These are phyloP conservation scores for Pyrochroa serraticornis DNA, from an alignment of 2,888 invertebrate genomes.

Conservation along the genomic window DNA sequence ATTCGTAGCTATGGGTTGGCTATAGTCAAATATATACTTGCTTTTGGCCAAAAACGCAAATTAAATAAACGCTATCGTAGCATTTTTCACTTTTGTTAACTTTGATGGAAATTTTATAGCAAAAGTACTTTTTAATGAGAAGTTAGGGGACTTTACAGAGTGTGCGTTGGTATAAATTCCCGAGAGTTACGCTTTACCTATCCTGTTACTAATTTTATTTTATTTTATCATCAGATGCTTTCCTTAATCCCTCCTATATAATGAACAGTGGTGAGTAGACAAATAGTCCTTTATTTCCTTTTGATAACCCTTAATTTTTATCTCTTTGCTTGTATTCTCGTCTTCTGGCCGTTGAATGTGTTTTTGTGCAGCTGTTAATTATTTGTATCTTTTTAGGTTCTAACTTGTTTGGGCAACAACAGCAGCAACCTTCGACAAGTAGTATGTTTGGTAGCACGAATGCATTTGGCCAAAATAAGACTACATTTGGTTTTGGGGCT, in stretches of 20 bases:
- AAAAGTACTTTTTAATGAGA: too few species aligned
- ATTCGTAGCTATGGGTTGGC: too few species aligned
- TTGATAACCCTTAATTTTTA: constrained; percentile 2
- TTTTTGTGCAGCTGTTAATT: constrained; percentile 1
- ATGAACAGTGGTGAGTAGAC: not conserved
- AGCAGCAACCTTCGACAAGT: constrained; percentile 60
- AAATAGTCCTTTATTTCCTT: not conserved
- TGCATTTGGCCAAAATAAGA: constrained; percentile 62
- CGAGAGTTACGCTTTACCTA: too few species aligned
- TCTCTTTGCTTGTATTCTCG: not conserved
- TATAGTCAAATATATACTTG: too few species aligned
- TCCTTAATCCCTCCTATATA: not conserved
- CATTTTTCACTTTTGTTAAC: not conserved
- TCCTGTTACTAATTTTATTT: not conserved
- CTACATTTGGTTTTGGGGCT: constrained; percentile 65
- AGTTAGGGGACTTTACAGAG: too few species aligned
- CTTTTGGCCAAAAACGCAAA: too few species aligned
- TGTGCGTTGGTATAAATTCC: too few species aligned
- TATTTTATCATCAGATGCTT: too few species aligned
- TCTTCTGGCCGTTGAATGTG: not conserved
- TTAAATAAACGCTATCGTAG: too few species aligned
- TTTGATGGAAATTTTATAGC: not conserved
- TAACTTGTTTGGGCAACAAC: constrained; percentile 56
- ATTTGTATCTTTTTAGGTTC: constrained; percentile 32
- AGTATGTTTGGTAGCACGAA: constrained; percentile 69